Evolutionary conservation across 2,113 vertebrate genomes (phyloP), one percentile per base, ranked within the genome.

Genomic region (Rynchops niger): DNA sequence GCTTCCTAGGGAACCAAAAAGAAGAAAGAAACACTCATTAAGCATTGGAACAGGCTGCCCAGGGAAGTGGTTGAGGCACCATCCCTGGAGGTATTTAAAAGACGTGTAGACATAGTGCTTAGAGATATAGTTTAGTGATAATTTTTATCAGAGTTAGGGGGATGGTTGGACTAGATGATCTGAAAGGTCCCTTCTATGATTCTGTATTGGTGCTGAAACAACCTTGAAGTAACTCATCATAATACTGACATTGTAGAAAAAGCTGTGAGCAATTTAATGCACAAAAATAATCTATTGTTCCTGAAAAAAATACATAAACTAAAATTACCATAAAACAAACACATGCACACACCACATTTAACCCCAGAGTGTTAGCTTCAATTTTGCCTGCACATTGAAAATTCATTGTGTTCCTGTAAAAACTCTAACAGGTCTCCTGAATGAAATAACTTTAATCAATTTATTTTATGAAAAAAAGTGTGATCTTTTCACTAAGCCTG

Each of bases 1-100:
- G 77, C 95, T 98, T 96, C 98, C 98, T 98, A 86, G 88, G 97
- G 71, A 13, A 89, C 73, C 78, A 88, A 79, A 84, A 94, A 82
- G 61, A 65, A 93, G 85, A 77, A 74, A 87, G 42, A 94, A 36
- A 82, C 30, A 52, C 10, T 21, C 47, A 47, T 47, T 47, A 47
- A 47, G 47, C 47, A 47, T 47, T 47, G 47, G 47, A 47, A 47
- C 47, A 47, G 47, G 20, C 47, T 47, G 20, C 20, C 47, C 47
- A 47, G 47, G 47, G 47, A 47, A 22, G 47, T 47, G 47, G 20
- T 21, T 47, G 47, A 47, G 47, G 47, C 47, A 47, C 47, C 20
- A 22, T 47, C 47, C 47, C 47, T 47, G 47, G 47, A 47, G 20
- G 47, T 47, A 47, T 47, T 47, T 47, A 20, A 21, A 22, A 47